These are phyloP conservation scores for Temnothorax longispinosus DNA, from an alignment of 1,140 invertebrate genomes.

Conservation along the genomic window DNA sequence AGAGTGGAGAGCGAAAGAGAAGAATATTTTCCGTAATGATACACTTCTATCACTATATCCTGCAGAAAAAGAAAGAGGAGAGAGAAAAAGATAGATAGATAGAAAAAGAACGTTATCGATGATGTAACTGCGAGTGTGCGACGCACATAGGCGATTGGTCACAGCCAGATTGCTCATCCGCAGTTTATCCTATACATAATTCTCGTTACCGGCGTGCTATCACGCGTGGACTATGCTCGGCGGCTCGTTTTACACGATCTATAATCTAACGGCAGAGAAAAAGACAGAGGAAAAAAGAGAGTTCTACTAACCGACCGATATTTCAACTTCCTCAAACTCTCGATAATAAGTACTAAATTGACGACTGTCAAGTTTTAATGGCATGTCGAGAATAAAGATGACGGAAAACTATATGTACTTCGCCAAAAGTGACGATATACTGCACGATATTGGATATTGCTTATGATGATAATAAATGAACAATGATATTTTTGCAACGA, in stretches of 20 bases:
- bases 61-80: not conserved
- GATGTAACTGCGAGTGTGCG: constrained; percentile 36
- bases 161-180: constrained; percentile 51
- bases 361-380: not conserved
- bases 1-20: not conserved
- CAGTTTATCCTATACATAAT: constrained; percentile 58
- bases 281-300: not conserved
- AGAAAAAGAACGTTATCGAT: constrained; percentile 10
- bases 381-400: constrained; percentile 16
- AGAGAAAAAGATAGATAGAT: constrained; percentile 2
- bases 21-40: constrained; percentile 52
- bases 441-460: not conserved
- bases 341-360: not conserved
- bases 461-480: not conserved
- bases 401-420: not conserved
- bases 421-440: not conserved
- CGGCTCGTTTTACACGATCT: constrained; percentile 34
- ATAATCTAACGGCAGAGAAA: constrained; percentile 8
- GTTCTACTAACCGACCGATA: not conserved
- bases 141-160: constrained; percentile 43
- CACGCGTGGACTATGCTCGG: constrained; percentile 62
- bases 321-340: not conserved
- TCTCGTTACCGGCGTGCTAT: constrained; percentile 58
- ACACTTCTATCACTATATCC: constrained; percentile 1
- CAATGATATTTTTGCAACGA: not conserved